These are phyloP conservation scores for Isurus oxyrinchus DNA, from an alignment of 2,113 vertebrate species.

Conservation along the genomic window DNA sequence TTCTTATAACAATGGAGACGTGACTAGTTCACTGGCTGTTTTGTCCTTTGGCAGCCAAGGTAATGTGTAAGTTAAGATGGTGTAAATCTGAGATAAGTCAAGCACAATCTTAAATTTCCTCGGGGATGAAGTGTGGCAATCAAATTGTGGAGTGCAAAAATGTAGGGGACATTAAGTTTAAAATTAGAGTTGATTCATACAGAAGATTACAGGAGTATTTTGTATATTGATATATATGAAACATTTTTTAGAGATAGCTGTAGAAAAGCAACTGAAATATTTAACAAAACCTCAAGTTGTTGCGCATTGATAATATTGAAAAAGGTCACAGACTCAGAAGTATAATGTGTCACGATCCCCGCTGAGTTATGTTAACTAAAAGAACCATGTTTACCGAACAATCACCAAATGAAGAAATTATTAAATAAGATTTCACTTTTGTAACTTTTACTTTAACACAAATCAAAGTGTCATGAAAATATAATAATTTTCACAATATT, in stretches of 20 bases:
- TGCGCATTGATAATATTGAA: not conserved
- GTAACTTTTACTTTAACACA: no score
- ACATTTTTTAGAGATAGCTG: not conserved
- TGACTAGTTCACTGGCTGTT: not conserved
- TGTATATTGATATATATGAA: not conserved
- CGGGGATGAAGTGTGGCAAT: not conserved
- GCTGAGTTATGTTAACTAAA: no score
- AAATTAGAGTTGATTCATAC: not conserved
- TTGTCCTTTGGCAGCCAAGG: not conserved
- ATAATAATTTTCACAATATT: no score
- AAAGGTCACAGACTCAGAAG: not conserved
- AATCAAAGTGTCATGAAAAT: no score
- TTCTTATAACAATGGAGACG: not conserved
- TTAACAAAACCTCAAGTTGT: not conserved
- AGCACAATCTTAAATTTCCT: not conserved
- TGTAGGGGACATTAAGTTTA: not conserved
- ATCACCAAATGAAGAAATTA: no score
- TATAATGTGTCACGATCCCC: not conserved
- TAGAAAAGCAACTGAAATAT: not conserved
- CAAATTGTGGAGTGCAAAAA: not conserved
- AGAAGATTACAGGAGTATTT: not conserved
- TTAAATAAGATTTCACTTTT: no score
- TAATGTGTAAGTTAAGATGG: not conserved
- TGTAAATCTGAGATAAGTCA: not conserved
- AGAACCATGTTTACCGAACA: no score